Conservation (phyloP, 2,797 vertebrate species). For the Cetoscarus ocellatus region DNA sequence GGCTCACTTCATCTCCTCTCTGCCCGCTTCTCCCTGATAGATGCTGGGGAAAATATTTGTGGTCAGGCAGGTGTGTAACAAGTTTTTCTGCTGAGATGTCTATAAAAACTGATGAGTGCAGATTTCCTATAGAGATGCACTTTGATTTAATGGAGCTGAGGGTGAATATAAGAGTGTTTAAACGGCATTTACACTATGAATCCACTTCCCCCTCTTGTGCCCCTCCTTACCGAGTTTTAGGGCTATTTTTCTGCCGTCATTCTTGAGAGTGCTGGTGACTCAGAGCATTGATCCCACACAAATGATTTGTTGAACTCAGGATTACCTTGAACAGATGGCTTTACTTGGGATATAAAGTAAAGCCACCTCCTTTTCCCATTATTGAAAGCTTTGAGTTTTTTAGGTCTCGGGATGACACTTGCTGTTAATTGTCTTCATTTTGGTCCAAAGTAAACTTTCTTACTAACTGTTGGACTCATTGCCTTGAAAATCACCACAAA, state of each 20-base stretch:
- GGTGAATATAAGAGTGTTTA: background rate
- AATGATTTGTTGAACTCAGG: background rate
- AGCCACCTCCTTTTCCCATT: background rate
- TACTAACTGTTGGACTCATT: background rate
- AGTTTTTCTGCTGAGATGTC: constrained; percentile 41
- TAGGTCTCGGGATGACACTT: background rate
- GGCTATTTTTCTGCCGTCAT: constrained; percentile 31
- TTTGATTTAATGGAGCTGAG: constrained; percentile 15
- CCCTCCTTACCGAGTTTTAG: background rate
- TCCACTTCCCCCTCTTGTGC: constrained; percentile 20
- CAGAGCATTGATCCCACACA: constrained; percentile 25
- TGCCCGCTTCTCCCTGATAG: constrained; percentile 28
- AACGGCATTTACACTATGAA: constrained; percentile 25
- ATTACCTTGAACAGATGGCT: constrained; percentile 17
- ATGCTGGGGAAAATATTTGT: constrained; percentile 32
- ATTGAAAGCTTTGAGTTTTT: background rate
- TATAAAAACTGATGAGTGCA: constrained; percentile 3
- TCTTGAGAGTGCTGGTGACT: constrained; percentile 31
- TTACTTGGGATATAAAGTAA: background rate
- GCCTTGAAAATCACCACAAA: background rate
- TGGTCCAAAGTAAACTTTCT: background rate
- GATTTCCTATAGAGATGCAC: constrained; percentile 1
- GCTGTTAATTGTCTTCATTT: background rate
- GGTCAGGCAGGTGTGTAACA: constrained; percentile 50
- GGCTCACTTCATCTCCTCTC: constrained; percentile 27